These are phyloP conservation scores for Hypanus sabinus DNA, from an alignment of 2,113 vertebrate genomes.

Conservation along the genomic window DNA sequence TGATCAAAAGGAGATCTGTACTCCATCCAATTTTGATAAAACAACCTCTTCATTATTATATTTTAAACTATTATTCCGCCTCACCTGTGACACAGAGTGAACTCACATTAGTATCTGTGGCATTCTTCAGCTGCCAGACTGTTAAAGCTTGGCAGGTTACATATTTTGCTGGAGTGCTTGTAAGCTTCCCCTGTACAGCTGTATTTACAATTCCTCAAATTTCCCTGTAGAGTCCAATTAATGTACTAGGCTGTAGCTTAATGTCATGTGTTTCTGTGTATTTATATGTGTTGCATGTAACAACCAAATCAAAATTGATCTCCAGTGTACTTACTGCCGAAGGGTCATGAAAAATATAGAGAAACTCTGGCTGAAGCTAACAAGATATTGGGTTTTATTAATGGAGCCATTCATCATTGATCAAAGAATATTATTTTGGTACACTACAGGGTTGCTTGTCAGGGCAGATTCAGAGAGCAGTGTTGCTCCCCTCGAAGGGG, in stretches of 20 bases:
- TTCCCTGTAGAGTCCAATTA: neutral
- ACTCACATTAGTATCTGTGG: neutral
- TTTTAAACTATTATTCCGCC: neutral
- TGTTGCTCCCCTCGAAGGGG: too few relatives aligned
- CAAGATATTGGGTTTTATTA: neutral
- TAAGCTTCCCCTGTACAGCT: neutral
- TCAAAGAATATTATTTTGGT: neutral
- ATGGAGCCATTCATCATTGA: neutral
- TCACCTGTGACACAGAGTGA: neutral
- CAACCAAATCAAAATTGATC: constrained; percentile 1
- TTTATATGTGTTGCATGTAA: neutral
- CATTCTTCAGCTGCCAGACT: neutral
- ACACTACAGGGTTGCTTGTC: neutral
- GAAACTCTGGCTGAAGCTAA: neutral
- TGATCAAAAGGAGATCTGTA: neutral
- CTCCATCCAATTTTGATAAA: neutral
- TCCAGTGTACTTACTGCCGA: neutral
- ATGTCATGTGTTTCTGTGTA: neutral
- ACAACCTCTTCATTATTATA: neutral
- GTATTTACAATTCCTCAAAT: neutral
- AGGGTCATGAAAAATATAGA: neutral
- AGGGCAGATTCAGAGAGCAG: too few relatives aligned
- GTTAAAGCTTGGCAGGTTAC: neutral
- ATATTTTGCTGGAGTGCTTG: neutral
- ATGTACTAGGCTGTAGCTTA: neutral